Percentiles rank a stretch among this genome's conserved stretches.
phyloP scores from a whole-genome alignment of 2,113 vertebrate species.

The Scomber scombrus region DNA sequence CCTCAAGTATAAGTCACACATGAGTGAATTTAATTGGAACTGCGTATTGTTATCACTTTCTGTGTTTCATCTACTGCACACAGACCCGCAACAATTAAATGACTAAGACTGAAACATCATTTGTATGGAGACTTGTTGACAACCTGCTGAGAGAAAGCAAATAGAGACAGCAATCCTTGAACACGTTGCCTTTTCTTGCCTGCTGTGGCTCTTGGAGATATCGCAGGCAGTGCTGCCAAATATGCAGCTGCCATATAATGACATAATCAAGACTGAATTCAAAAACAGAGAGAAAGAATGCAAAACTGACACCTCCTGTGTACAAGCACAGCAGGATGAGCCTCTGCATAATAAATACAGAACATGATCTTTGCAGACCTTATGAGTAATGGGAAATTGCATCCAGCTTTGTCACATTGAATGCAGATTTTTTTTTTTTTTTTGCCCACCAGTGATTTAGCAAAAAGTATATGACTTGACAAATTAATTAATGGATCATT shows the following conservation, averaged over 20 bases:
- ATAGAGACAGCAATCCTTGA: constrained; percentile 71
- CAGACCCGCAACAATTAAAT: constrained; percentile 81
- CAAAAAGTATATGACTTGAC: constrained; percentile 33
- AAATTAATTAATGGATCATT: constrained; percentile 60
- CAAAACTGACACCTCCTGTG: constrained; percentile 59
- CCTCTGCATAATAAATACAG: constrained; percentile 47
- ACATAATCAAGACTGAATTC: constrained; percentile 72
- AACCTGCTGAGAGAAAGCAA: constrained; percentile 72
- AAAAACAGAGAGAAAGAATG: constrained; percentile 52
- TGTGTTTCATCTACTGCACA: constrained; percentile 80
- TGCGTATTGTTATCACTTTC: constrained; percentile 81
- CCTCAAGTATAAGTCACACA: constrained; percentile 83
- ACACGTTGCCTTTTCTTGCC: constrained; percentile 54
- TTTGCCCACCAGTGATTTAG: constrained; percentile 22
- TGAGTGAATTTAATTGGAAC: constrained; percentile 84
- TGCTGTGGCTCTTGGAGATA: constrained; percentile 60
- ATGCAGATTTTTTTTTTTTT: background rate
- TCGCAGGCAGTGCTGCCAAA: constrained; percentile 47
- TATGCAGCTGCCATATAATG: constrained; percentile 62
- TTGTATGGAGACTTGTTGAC: constrained; percentile 81
- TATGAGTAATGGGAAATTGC: constrained; percentile 45
- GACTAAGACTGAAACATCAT: constrained; percentile 79
- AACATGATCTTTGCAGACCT: constrained; percentile 47
- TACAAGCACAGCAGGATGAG: constrained; percentile 41
- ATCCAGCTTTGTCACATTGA: constrained; percentile 27